Evolutionary conservation across 1,140 invertebrate genomes (phyloP).

Genomic region (Cyphomyrmex costatus): DNA sequence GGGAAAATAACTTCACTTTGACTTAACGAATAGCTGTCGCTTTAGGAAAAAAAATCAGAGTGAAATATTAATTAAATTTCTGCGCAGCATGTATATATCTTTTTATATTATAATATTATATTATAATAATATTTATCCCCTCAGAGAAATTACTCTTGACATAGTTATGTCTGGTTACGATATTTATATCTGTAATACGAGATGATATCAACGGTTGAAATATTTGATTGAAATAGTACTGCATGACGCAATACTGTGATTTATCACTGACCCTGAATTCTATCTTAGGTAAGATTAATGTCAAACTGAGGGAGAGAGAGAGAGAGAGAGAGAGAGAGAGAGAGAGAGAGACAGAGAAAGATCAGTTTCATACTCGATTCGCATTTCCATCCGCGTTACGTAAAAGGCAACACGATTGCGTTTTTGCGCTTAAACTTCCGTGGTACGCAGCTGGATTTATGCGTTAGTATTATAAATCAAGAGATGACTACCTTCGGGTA

Average conservation of each 20-base stretch:
- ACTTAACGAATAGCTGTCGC: neutral
- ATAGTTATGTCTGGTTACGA: neutral
- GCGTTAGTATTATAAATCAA: slow-evolving; percentile 3
- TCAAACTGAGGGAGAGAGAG: neutral
- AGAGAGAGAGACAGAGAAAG: neutral
- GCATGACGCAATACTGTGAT: slow-evolving; percentile 18
- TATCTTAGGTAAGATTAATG: slow-evolving; percentile 55
- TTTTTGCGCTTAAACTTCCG: slow-evolving; percentile 7
- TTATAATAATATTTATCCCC: neutral
- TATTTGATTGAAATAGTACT: slow-evolving; percentile 42
- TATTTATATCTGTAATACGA: neutral
- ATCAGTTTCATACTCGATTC: slow-evolving; percentile 32
- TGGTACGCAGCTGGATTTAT: neutral
- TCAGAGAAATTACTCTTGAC: neutral
- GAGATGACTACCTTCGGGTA: neutral
- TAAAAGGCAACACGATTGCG: slow-evolving; percentile 21
- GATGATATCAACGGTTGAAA: slow-evolving; percentile 13
- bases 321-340: neutral
- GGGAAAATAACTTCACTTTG: neutral
- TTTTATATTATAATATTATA: too few relatives aligned
- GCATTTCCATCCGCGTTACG: slow-evolving; percentile 26
- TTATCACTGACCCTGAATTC: slow-evolving; percentile 61
- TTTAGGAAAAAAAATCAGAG: neutral
- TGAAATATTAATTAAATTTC: neutral
- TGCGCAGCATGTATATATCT: neutral